Evolutionary conservation across 2,797 vertebrate genomes (phyloP).

Genomic region (Oreonectes daqikongensis): DNA sequence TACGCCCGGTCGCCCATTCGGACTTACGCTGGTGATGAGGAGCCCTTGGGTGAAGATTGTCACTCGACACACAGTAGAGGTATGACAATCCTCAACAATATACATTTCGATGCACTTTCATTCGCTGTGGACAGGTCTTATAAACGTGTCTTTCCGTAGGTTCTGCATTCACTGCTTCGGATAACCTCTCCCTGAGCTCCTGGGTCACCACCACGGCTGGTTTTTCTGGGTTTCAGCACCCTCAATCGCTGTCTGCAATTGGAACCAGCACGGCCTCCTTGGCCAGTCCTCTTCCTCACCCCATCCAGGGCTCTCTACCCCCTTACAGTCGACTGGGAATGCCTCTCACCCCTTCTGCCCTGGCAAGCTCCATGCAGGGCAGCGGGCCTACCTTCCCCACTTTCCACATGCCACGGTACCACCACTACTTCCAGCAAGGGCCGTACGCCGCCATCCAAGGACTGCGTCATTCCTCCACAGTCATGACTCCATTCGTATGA

Average conservation of each 20-base stretch:
- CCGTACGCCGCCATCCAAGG: conserved; percentile 98
- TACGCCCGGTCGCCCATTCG: conserved; percentile 96
- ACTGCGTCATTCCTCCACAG: conserved; percentile 95
- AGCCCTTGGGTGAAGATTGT: conserved; percentile 85
- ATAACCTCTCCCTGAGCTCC: conserved; percentile 94
- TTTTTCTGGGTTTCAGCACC: conserved; percentile 94
- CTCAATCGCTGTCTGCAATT: conserved; percentile 89
- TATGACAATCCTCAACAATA: conserved; percentile 64
- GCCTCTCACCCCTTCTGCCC: conserved; percentile 88
- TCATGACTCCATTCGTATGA: conserved; percentile 99
- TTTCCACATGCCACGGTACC: conserved; percentile 98
- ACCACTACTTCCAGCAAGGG: conserved; percentile 99
- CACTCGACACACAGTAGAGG: conserved; percentile 85
- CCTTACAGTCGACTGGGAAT: conserved; percentile 91
- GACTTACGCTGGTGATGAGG: conserved; percentile 93
- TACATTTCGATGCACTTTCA: background rate
- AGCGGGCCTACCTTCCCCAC: conserved; percentile 94
- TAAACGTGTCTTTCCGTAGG: conserved; percentile 68
- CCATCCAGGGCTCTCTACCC: conserved; percentile 94
- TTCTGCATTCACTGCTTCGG: conserved; percentile 94
- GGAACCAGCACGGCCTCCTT: conserved; percentile 82
- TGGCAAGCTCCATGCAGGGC: conserved; percentile 90
- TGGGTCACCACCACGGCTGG: conserved; percentile 93
- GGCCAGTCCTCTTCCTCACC: conserved; percentile 87
- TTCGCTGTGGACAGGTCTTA: background rate